These are phyloP conservation scores for Sigmodon hispidus DNA, from an alignment of 2,113 vertebrate genomes.

Conservation along the genomic window DNA sequence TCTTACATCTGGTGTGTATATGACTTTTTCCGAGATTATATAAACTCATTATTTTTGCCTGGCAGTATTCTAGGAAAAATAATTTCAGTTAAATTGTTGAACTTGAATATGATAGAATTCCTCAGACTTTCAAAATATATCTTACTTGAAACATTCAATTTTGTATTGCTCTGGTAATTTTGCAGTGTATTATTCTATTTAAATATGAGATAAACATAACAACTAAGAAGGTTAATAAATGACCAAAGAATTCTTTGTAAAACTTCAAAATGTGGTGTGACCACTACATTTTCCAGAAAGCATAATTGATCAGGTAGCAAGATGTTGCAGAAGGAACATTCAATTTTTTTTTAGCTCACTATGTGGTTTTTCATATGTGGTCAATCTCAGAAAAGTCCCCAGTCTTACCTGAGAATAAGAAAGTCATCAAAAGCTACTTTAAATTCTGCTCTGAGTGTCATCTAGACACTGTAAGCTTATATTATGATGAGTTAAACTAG, in stretches of 20 bases:
- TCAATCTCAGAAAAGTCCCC: background rate
- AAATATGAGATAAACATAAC: background rate
- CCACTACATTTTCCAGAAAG: background rate
- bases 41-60: background rate
- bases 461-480: background rate
- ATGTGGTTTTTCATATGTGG: background rate
- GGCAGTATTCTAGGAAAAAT: background rate
- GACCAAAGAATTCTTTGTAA: slow-evolving; percentile 26
- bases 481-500: background rate
- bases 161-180: background rate
- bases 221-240: slow-evolving; percentile 24
- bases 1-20: background rate
- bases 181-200: background rate
- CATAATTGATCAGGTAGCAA: background rate
- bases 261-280: background rate
- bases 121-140: slow-evolving; percentile 23
- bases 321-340: background rate
- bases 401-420: background rate
- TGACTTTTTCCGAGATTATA: background rate
- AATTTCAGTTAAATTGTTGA: background rate
- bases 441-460: background rate
- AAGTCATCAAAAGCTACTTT: background rate
- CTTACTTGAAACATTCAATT: slow-evolving; percentile 1
- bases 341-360: background rate
- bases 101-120: background rate